Percentiles rank a stretch among this genome's conserved stretches.
Conservation (phyloP, 1,140 invertebrate genomes). For the Copidosoma floridanum region DNA sequence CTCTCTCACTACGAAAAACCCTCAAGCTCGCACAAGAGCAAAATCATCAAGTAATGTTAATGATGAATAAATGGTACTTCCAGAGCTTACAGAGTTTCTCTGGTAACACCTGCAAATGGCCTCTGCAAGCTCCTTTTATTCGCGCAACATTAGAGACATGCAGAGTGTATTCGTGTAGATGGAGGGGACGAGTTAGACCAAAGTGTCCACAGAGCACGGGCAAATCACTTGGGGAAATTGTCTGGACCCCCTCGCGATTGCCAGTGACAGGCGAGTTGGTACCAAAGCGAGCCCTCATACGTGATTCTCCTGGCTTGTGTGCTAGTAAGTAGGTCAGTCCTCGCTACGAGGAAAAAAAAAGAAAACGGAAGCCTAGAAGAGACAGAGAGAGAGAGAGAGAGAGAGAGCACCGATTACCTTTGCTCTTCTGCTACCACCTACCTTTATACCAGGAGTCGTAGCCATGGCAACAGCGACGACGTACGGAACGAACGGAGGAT, state of each 20-base stretch:
- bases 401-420: constrained; percentile 2
- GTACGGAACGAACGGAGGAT: background rate
- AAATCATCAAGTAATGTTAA: too few relatives aligned
- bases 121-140: too few relatives aligned
- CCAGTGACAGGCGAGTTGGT: constrained; percentile 26
- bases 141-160: too few relatives aligned
- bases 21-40: too few relatives aligned
- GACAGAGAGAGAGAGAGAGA: background rate
- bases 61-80: too few relatives aligned
- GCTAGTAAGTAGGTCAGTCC: constrained; percentile 1
- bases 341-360: background rate
- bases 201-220: constrained; percentile 29
- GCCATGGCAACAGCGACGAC: background rate
- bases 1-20: too few relatives aligned
- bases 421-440: too few relatives aligned
- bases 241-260: constrained; percentile 18
- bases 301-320: background rate
- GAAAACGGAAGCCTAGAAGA: background rate
- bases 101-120: too few relatives aligned
- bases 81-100: too few relatives aligned
- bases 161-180: too few relatives aligned
- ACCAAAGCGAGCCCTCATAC: constrained; percentile 4
- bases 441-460: too few relatives aligned
- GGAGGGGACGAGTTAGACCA: too few relatives aligned
- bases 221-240: constrained; percentile 41